Conservation (phyloP, 2,888 invertebrate species). For the Drosophila robusta region DNA sequence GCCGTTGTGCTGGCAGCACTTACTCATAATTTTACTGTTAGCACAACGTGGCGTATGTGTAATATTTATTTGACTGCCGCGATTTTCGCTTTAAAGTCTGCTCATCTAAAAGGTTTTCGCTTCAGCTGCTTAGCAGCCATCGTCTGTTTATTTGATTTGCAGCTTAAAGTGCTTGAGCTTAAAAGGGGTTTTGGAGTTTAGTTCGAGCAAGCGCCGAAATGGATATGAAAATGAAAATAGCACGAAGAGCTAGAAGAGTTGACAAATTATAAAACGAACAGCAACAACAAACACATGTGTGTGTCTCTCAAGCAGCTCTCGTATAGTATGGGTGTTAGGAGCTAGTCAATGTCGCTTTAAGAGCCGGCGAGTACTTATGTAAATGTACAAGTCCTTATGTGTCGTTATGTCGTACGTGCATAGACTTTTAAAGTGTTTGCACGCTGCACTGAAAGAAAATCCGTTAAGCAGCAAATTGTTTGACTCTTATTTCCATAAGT, state of each 20-base stretch:
- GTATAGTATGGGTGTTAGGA: not conserved
- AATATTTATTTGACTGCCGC: slow-evolving; percentile 64
- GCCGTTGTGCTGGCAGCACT: slow-evolving; percentile 41
- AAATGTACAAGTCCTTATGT: slow-evolving; percentile 1
- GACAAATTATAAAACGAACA: slow-evolving; percentile 1
- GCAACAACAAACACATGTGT: not conserved
- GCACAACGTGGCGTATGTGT: slow-evolving; percentile 56
- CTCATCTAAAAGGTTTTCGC: slow-evolving; percentile 37
- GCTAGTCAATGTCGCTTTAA: slow-evolving; percentile 2
- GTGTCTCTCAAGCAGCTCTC: not conserved
- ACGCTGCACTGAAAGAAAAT: not conserved
- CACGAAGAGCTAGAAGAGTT: not conserved
- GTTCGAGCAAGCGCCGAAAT: not conserved
- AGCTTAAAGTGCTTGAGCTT: slow-evolving; percentile 23
- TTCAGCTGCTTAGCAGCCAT: slow-evolving; percentile 12
- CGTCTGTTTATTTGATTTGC: slow-evolving; percentile 35
- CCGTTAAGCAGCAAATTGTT: not conserved
- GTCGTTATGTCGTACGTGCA: slow-evolving; percentile 4
- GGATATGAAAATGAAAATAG: slow-evolving; percentile 2
- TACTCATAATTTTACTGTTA: slow-evolving; percentile 11
- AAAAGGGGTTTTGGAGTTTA: slow-evolving; percentile 29
- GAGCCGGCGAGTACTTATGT: slow-evolving; percentile 3
- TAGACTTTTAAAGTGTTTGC: slow-evolving; percentile 6
- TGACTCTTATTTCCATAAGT: too few relatives aligned
- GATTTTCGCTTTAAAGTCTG: slow-evolving; percentile 38